These are phyloP conservation scores for Liasis olivaceus DNA, from an alignment of 2,797 vertebrate genomes.

Conservation along the genomic window DNA sequence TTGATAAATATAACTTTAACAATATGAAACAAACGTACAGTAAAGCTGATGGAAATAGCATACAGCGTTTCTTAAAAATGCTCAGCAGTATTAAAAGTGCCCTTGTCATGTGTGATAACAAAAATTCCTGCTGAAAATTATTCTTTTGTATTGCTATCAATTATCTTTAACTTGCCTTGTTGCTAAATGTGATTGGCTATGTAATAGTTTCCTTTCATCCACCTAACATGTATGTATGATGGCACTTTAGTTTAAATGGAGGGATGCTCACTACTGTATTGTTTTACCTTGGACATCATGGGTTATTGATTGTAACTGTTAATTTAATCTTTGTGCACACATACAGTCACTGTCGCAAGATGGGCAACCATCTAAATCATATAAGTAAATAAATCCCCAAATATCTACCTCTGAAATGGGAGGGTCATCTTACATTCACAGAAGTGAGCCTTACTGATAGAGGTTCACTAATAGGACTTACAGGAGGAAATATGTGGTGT, in stretches of 20 bases:
- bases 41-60: neutral
- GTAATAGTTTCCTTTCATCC: neutral
- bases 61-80: neutral
- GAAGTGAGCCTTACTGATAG: neutral
- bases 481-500: neutral
- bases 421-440: neutral
- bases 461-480: neutral
- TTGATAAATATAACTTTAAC: neutral
- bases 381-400: neutral
- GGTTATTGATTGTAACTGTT: neutral
- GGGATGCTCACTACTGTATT: neutral
- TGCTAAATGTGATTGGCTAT: neutral
- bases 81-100: neutral
- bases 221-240: neutral
- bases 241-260: neutral
- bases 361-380: neutral
- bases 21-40: neutral
- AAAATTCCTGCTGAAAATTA: neutral
- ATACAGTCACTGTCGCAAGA: neutral
- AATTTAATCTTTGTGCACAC: neutral
- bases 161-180: neutral
- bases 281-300: neutral
- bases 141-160: neutral
- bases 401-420: neutral
- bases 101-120: neutral